phyloP scores from a whole-genome alignment of 1,140 invertebrate genomes.

The Scaptomyza hsui region DNA sequence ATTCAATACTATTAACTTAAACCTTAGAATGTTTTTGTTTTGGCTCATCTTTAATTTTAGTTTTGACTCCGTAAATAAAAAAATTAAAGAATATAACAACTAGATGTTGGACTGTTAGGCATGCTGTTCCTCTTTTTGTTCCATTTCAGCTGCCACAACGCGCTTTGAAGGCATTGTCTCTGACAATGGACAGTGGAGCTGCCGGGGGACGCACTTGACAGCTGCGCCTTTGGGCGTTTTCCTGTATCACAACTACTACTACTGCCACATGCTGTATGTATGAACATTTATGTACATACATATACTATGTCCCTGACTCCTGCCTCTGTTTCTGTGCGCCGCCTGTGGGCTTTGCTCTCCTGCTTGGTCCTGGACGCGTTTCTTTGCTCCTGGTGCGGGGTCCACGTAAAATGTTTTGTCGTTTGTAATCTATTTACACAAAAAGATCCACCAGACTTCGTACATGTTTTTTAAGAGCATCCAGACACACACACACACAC shows the following conservation, averaged over 20 bases:
- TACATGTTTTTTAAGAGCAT: constrained; percentile 73
- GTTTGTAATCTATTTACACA: constrained; percentile 83
- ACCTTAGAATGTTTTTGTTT: too few relatives aligned
- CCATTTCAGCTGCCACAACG: not conserved
- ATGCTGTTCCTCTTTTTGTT: not conserved
- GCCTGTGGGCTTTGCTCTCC: not conserved
- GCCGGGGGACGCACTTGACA: not conserved
- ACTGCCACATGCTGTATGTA: not conserved
- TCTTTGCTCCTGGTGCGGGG: not conserved
- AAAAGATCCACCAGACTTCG: constrained; percentile 51
- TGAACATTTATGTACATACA: not conserved
- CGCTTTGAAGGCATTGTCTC: not conserved
- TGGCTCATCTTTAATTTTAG: not conserved
- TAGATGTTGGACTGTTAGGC: not conserved
- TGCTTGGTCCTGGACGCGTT: constrained; percentile 1
- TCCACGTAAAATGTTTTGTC: constrained; percentile 74
- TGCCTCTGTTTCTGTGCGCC: not conserved
- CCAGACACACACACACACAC: constrained; percentile 42
- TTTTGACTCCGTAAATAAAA: not conserved
- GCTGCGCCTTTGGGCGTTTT: not conserved
- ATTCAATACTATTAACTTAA: too few relatives aligned
- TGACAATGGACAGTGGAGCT: constrained; percentile 4
- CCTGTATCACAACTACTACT: not conserved
- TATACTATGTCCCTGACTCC: not conserved
- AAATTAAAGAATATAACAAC: not conserved